These are phyloP conservation scores for Hapalemur alaotrensis DNA, from an alignment of 2,797 vertebrate species.

Conservation along the genomic window DNA sequence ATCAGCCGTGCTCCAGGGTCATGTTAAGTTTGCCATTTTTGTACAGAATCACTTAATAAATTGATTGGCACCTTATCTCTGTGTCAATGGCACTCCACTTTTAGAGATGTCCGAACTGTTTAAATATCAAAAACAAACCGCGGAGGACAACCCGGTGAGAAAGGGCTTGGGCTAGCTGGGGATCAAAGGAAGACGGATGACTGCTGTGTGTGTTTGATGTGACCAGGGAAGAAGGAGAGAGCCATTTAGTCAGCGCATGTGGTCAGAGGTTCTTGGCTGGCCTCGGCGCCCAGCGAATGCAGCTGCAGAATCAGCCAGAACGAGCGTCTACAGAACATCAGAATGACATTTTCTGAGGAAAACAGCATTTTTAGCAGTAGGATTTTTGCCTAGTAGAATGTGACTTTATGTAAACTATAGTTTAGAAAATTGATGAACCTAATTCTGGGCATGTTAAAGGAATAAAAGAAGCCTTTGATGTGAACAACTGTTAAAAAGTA, in stretches of 20 bases:
- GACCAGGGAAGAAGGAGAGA: background rate
- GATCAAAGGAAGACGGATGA: constrained; percentile 69
- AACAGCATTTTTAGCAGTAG: constrained; percentile 3
- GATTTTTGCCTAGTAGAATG: background rate
- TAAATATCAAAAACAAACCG: constrained; percentile 75
- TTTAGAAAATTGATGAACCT: constrained; percentile 7
- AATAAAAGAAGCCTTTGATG: background rate
- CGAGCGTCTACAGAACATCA: background rate
- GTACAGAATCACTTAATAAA: constrained; percentile 76
- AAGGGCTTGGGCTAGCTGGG: constrained; percentile 49
- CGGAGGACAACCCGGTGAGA: constrained; percentile 56
- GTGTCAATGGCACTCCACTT: constrained; percentile 65
- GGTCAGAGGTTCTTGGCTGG: background rate
- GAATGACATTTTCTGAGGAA: background rate
- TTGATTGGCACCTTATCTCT: constrained; percentile 62
- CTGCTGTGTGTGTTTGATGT: constrained; percentile 2
- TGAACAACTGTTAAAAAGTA: background rate
- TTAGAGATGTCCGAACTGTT: constrained; percentile 75
- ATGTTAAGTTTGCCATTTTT: constrained; percentile 67
- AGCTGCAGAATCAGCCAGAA: background rate
- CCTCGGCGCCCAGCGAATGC: background rate
- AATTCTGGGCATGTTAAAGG: background rate
- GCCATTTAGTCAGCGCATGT: background rate
- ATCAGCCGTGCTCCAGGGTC: constrained; percentile 57
- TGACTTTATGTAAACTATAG: background rate